Evolutionary conservation across 2,113 vertebrate genomes (phyloP).

Genomic region (Antechinus flavipes): DNA sequence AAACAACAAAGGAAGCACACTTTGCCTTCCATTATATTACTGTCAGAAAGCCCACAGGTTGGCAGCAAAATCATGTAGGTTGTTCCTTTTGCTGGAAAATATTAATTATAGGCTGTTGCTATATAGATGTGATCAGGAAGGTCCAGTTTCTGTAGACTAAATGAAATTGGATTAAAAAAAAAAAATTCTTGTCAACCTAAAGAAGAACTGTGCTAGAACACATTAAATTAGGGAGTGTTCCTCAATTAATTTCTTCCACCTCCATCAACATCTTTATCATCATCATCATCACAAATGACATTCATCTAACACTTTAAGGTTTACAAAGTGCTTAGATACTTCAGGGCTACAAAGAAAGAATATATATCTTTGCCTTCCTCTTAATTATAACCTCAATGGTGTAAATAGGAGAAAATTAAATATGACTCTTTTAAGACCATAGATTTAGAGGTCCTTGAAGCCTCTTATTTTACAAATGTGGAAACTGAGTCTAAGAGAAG

Average conservation of each 20-base stretch:
- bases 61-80: neutral
- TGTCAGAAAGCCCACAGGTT: neutral
- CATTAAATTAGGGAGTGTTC: neutral
- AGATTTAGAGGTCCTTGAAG: neutral
- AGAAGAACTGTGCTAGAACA: neutral
- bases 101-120: neutral
- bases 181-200: neutral
- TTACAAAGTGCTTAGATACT: neutral
- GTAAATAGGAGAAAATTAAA: conserved; percentile 34
- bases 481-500: neutral
- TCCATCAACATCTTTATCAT: neutral
- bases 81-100: neutral
- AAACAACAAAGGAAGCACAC: neutral
- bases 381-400: neutral
- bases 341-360: neutral
- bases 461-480: neutral
- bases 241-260: neutral
- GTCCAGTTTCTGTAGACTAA: neutral
- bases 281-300: neutral
- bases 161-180: neutral
- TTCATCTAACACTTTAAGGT: neutral
- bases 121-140: neutral
- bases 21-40: neutral
- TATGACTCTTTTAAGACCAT: neutral
- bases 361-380: neutral